These are phyloP conservation scores for Calliscelio sp. DNA, from an alignment of 2,888 invertebrate genomes.

Conservation along the genomic window DNA sequence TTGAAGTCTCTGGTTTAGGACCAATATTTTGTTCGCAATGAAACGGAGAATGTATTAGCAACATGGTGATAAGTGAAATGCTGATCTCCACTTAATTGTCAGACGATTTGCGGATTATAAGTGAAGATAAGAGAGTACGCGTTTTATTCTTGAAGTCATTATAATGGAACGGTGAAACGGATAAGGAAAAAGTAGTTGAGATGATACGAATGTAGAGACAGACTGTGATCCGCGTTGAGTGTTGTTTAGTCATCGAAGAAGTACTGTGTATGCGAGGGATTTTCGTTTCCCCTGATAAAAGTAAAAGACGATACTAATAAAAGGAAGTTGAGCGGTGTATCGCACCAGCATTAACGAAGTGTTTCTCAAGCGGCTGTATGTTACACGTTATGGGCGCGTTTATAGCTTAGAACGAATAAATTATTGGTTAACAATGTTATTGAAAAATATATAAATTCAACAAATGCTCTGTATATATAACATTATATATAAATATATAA, in stretches of 20 bases:
- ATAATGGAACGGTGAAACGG: not conserved
- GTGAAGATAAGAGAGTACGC: too few species aligned
- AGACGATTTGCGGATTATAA: constrained; percentile 49
- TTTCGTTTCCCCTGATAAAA: constrained; percentile 73
- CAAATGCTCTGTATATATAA: constrained; percentile 81
- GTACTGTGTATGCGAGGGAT: constrained; percentile 77
- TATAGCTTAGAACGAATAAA: constrained; percentile 82
- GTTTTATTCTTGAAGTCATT: constrained; percentile 50
- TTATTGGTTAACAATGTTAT: constrained; percentile 85
- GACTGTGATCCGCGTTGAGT: constrained; percentile 85
- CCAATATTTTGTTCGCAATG: constrained; percentile 34
- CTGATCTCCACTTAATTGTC: constrained; percentile 43
- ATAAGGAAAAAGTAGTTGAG: constrained; percentile 39
- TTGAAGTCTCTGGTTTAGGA: constrained; percentile 10
- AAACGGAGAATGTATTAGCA: constrained; percentile 17
- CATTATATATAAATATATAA: constrained; percentile 81
- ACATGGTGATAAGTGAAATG: constrained; percentile 42
- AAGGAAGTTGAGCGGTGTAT: constrained; percentile 44
- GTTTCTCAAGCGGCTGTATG: constrained; percentile 67
- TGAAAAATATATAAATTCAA: constrained; percentile 81
- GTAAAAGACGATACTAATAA: constrained; percentile 54
- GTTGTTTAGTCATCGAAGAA: constrained; percentile 83
- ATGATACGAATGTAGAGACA: constrained; percentile 82
- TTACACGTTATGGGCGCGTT: constrained; percentile 74
- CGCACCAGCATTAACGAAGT: constrained; percentile 58